Percentiles rank a stretch among this genome's conserved stretches.
phyloP scores from a whole-genome alignment of 2,113 vertebrate species.

The Calyptommatus sinebrachiatus region DNA sequence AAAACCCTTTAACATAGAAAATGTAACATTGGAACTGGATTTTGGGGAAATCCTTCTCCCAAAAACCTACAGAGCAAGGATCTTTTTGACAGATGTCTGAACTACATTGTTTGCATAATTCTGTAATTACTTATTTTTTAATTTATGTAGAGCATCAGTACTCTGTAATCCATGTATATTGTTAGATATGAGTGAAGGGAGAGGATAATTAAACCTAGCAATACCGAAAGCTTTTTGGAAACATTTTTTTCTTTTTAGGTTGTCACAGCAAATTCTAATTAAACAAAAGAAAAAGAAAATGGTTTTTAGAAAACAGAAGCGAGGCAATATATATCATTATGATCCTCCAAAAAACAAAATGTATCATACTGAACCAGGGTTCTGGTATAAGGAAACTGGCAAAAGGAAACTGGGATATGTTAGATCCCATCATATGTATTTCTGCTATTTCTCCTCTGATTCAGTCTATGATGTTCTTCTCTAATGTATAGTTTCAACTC shows the following conservation, averaged over 20 bases:
- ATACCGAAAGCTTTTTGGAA: not conserved
- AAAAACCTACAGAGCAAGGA: not conserved
- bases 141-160: not conserved
- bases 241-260: not conserved
- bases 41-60: not conserved
- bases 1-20: not conserved
- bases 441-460: not conserved
- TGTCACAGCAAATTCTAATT: not conserved
- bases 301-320: not conserved
- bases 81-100: not conserved
- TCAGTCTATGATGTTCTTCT: too few relatives aligned
- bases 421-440: not conserved
- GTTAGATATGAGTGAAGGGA: not conserved
- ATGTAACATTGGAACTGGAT: not conserved
- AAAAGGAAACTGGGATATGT: too few relatives aligned
- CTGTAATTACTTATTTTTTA: not conserved
- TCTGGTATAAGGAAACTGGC: not conserved
- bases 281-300: not conserved
- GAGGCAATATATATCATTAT: too few relatives aligned
- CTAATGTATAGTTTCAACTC: too few relatives aligned
- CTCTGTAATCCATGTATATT: not conserved
- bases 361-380: not conserved
- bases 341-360: not conserved
- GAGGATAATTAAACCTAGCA: not conserved
- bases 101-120: not conserved